Evolutionary conservation across 2,888 invertebrate species (phyloP), one percentile per base, ranked within the genome.

Genomic region (Hyles lineata): DNA sequence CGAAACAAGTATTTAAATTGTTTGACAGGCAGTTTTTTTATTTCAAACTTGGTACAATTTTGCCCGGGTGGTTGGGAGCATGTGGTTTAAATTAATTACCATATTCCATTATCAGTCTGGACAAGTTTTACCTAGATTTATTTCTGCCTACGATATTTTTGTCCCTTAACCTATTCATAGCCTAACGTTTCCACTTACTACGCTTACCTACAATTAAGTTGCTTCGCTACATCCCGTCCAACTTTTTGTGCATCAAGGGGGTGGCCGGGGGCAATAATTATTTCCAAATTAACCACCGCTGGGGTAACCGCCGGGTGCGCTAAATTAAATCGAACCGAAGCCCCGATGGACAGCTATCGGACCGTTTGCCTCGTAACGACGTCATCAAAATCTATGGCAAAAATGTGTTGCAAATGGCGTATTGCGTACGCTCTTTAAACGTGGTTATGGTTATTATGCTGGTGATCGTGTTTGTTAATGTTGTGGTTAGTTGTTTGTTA

Each of bases 321-420:
- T 89, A 90, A 92, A 93, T 93, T 92, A 91, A 93, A 93, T 92
- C 87, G 89, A 91, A 91, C 86, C 88, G 15, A 50, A 83, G 82
- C 85, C 83, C 75, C 75, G 86, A 88, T 89, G 92, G 92, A 89
- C 90, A 87, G 77, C 85, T 87, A 89, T 87, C 83, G 87, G 84
- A 80, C 83, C 87, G 86, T 85, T 90, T 89, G 87, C 88, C 88
- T 88, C 86, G 85, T 91, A 92, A 92, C 90, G 89, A 85, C 85
- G 83, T 83, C 91, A 90, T 93, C 89, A 91, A 90, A 90, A 85
- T 90, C 85, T 87, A 89, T 85, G 88, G 85, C 88, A 89, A 90
- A 92, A 93, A 92, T 92, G 89, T 91, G 91, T 89, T 90, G 89
- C 89, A 87, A 92, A 92, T 87, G 89, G 85, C 81, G 77, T 76